A percentile compares a stretch with the other conserved stretches of the same genome.
Conservation (phyloP, 2,888 invertebrate species). For the Biston stratarius region DNA sequence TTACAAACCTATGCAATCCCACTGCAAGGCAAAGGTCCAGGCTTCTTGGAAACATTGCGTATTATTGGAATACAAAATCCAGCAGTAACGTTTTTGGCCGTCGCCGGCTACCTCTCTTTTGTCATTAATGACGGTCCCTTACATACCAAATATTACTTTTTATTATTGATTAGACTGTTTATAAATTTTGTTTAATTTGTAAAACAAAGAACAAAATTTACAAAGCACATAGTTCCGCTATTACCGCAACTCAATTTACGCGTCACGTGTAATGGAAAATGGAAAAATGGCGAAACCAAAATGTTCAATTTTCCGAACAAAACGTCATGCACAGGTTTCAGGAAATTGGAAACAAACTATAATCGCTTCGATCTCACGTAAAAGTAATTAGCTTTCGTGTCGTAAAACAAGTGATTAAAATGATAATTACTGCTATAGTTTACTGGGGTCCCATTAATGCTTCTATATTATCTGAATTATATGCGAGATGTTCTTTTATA, state of each 20-base stretch:
- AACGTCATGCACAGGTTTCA: conserved; percentile 42
- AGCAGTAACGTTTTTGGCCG: too few species aligned
- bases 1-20: too few species aligned
- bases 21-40: too few species aligned
- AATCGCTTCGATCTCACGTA: conserved; percentile 29
- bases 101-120: too few species aligned
- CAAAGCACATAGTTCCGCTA: conserved; percentile 1
- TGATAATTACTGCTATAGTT: conserved; percentile 55
- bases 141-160: too few species aligned
- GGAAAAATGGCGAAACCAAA: conserved; percentile 30
- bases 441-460: conserved; percentile 47
- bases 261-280: conserved; percentile 17
- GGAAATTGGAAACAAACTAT: conserved; percentile 43
- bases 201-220: neutral
- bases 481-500: neutral
- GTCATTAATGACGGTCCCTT: too few species aligned
- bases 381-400: conserved; percentile 52
- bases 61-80: too few species aligned
- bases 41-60: too few species aligned
- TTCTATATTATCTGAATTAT: conserved; percentile 45
- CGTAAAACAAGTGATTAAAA: conserved; percentile 60
- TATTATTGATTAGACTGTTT: neutral
- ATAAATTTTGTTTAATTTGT: neutral
- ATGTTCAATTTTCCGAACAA: conserved; percentile 32
- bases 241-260: conserved; percentile 1